phyloP scores from a whole-genome alignment of 64 coral and sea anemone species.

The Dendronephthya gigantea region DNA sequence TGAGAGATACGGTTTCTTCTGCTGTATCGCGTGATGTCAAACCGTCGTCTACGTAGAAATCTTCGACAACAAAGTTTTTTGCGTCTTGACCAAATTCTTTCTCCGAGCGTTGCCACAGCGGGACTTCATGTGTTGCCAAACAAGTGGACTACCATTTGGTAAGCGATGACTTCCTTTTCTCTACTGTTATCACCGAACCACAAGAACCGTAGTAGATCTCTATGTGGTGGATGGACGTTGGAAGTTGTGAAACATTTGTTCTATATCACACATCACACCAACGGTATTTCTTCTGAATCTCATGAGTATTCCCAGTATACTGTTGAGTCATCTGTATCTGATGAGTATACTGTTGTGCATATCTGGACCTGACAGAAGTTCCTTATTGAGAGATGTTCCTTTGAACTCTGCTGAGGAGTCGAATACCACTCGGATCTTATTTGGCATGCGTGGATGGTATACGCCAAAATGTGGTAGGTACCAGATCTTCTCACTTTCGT shows the following conservation, averaged over 20 bases:
- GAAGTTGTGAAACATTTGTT: too few species aligned
- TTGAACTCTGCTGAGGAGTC: too few species aligned
- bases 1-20: not conserved
- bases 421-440: not conserved
- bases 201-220: not conserved
- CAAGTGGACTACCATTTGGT: not conserved
- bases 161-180: not conserved
- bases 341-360: too few species aligned
- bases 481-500: not conserved
- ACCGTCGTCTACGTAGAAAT: not conserved
- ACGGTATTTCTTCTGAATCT: not conserved
- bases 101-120: not conserved
- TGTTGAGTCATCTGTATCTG: too few species aligned
- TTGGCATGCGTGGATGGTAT: not conserved
- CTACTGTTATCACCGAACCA: not conserved
- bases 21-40: not conserved
- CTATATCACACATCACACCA: not conserved
- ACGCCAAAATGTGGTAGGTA: slow-evolving; percentile 3
- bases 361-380: slow-evolving; percentile 10
- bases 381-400: not conserved
- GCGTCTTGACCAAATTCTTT: not conserved
- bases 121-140: not conserved
- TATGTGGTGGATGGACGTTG: not conserved
- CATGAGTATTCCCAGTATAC: not conserved
- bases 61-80: not conserved